phyloP scores from a whole-genome alignment of 2,113 vertebrate genomes.

The Cairina moschata region DNA sequence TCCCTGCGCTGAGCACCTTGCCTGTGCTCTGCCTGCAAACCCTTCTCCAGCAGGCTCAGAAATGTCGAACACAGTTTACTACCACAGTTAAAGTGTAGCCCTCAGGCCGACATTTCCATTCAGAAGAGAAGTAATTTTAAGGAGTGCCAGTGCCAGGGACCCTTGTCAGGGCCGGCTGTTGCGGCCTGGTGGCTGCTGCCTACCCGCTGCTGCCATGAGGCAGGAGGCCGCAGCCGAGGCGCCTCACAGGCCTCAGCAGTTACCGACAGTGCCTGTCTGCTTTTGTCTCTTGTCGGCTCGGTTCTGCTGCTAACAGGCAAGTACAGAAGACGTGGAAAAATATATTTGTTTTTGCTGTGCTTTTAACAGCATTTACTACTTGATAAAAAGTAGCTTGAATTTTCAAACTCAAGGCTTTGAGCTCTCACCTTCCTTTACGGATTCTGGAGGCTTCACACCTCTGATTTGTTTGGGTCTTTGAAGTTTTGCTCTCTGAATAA shows the following conservation, averaged over 20 bases:
- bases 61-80: too few species aligned
- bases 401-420: neutral
- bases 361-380: neutral
- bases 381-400: neutral
- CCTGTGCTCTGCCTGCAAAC: neutral
- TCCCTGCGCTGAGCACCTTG: rapidly evolving
- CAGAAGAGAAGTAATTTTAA: neutral
- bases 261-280: neutral
- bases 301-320: neutral
- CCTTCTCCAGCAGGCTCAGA: neutral
- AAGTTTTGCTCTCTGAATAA: neutral
- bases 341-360: neutral
- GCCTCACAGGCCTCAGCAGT: neutral
- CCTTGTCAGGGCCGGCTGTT: neutral
- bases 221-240: neutral
- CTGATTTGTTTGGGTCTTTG: neutral
- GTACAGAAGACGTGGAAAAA: neutral
- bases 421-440: neutral
- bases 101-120: neutral
- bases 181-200: neutral
- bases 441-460: slow-evolving; percentile 1
- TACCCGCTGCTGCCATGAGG: neutral
- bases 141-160: neutral
- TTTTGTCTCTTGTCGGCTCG: neutral
- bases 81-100: too few species aligned